A percentile compares a stretch with the other conserved stretches of the same genome.
Evolutionary conservation across 2,888 invertebrate species (phyloP).

Genomic region (Cantharis rufa): DNA sequence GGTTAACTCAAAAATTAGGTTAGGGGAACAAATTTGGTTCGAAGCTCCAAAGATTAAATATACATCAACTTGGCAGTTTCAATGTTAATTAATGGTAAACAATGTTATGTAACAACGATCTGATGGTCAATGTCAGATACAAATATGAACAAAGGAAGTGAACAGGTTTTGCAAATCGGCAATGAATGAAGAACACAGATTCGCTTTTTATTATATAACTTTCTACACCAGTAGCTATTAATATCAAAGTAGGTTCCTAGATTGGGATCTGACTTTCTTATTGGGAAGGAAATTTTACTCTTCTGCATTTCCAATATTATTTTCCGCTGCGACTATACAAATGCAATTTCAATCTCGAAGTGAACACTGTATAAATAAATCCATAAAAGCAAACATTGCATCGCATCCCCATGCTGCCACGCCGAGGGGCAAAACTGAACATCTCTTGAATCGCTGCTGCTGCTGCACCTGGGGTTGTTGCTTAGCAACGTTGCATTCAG

Average conservation of each 20-base stretch:
- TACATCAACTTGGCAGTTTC: neutral
- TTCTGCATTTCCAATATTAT: neutral
- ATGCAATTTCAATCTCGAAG: neutral
- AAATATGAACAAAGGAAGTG: slow-evolving; percentile 24
- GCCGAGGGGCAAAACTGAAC: slow-evolving; percentile 13
- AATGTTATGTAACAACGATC: slow-evolving; percentile 6
- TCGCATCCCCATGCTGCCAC: slow-evolving; percentile 3
- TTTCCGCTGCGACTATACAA: neutral
- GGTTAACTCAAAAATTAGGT: neutral
- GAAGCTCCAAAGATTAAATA: neutral
- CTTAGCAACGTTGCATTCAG: slow-evolving; percentile 24
- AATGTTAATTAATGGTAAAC: slow-evolving; percentile 1
- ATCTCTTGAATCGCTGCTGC: neutral
- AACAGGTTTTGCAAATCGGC: slow-evolving; percentile 13
- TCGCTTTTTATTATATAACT: slow-evolving; percentile 14
- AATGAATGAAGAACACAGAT: slow-evolving; percentile 13
- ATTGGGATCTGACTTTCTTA: neutral
- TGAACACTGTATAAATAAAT: slow-evolving; percentile 2
- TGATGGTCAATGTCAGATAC: slow-evolving; percentile 17
- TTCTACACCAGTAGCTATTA: slow-evolving; percentile 1
- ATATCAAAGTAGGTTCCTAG: slow-evolving; percentile 1
- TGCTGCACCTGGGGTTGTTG: slow-evolving; percentile 25
- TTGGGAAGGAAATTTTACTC: neutral
- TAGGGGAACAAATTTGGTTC: neutral
- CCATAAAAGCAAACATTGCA: slow-evolving; percentile 14